Percentiles rank a stretch among this genome's conserved stretches.
Conservation (phyloP, 2,113 vertebrate species). For the Riparia riparia region DNA sequence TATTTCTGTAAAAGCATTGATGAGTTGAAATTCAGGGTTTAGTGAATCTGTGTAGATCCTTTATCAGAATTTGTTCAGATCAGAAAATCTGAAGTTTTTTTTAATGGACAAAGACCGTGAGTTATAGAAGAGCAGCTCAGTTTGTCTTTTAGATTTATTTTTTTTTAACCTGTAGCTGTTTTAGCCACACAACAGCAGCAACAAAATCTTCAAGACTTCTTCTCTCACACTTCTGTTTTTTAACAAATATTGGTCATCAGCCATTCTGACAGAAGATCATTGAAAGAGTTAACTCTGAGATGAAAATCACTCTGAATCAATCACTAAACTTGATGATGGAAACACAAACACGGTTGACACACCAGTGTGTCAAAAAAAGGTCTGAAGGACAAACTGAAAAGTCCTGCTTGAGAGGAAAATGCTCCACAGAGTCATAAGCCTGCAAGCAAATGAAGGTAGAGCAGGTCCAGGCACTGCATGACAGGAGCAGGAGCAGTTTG, state of each 20-base stretch:
- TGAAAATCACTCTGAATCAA: not conserved
- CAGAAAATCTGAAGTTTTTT: not conserved
- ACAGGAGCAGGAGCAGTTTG: not conserved
- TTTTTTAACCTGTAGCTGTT: not conserved
- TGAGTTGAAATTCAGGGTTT: not conserved
- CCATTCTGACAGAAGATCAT: not conserved
- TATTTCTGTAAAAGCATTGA: not conserved
- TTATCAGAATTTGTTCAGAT: not conserved
- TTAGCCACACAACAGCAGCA: not conserved
- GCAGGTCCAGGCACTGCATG: not conserved
- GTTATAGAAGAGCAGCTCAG: not conserved
- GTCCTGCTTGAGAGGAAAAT: not conserved
- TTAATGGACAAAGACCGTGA: not conserved
- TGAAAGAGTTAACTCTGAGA: not conserved
- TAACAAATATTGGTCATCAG: not conserved
- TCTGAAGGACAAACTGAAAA: not conserved
- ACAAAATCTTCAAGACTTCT: not conserved
- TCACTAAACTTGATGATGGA: not conserved
- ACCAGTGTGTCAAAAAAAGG: not conserved
- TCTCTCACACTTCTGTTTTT: not conserved
- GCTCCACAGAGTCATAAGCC: rapidly evolving
- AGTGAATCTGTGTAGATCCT: not conserved
- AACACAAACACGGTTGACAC: not conserved
- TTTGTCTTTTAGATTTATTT: not conserved
- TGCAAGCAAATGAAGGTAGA: not conserved